Base-by-base conservation (phyloP, 2,797 vertebrate species). In the Decapterus maruadsi region DNA sequence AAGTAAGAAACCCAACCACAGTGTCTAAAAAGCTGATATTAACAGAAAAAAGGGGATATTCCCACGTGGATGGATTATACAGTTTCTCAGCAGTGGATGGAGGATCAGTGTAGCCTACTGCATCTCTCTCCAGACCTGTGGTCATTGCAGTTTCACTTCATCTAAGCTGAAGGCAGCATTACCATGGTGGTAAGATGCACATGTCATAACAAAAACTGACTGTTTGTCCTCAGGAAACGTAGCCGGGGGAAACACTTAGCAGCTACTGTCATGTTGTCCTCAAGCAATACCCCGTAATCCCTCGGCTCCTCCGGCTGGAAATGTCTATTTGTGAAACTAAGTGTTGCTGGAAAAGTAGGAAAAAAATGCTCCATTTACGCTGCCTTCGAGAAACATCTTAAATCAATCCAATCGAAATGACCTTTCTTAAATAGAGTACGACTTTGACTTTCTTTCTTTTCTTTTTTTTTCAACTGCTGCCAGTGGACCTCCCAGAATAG, bases 401-500 rank as follows among this genome's bases (percentile, higher is more conserved):
- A 14, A 31, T 59, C 6, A 51, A 60, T 42, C 48, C 31, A 68
- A 66, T 64, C 26, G 54, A 40, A 68, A 75, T 42, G 12, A 66
- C 60, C 8, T 43, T 58, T 64, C 34, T 61, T 62, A 45, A 77
- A 79, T 62, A 31, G 54, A 65, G 53, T 45, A 36, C 43, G 36
- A 43, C 22, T 50, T 71, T 26, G 26, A 26, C 26, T 26, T 26
- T 26, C 26, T 26, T 26, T 26, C 26, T 26, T 26, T 65, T 72
- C n/a, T n/a, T 34, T 34, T 63, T 77, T 75, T 81, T 71, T n/a
- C 42, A 78, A 55, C 65, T 12, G 42, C 72, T 75, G 75, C 68
- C 70, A 80, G 67, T 17, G 43, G 84, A 90, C 82, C 87, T 89
- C 88, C 82, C 72, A 84, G 84, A 92, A 79, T 66, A 81, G 64